These are phyloP conservation scores for Pao palembangensis DNA, from an alignment of 2,113 vertebrate species.

Conservation along the genomic window DNA sequence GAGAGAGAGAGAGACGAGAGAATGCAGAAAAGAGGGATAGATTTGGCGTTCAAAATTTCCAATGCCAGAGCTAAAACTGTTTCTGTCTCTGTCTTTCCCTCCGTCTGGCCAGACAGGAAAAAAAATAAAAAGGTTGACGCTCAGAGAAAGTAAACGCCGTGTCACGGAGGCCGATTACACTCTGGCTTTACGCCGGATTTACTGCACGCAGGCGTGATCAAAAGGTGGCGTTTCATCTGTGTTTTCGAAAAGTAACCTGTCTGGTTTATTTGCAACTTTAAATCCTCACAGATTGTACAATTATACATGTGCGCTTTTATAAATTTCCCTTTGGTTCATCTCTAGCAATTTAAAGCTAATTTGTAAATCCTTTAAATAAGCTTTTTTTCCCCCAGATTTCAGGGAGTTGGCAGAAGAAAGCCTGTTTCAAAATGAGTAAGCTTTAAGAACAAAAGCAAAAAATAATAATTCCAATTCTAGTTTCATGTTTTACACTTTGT, in stretches of 20 bases:
- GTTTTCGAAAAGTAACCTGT: slow-evolving; percentile 20
- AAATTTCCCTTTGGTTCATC: too few species aligned
- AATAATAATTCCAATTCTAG: too few species aligned
- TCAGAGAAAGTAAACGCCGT: slow-evolving; percentile 50
- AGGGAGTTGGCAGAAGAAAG: too few species aligned
- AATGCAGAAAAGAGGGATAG: slow-evolving; percentile 69
- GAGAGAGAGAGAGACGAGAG: slow-evolving; percentile 48
- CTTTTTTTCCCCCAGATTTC: too few species aligned
- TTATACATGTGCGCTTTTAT: too few species aligned
- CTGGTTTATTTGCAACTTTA: not conserved
- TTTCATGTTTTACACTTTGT: not conserved
- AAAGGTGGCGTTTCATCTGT: slow-evolving; percentile 23
- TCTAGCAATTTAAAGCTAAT: too few species aligned
- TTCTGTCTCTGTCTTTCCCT: slow-evolving; percentile 50
- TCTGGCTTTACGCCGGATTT: slow-evolving; percentile 32
- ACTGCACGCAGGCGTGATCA: slow-evolving; percentile 36
- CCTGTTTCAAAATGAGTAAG: too few species aligned
- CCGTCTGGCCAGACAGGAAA: slow-evolving; percentile 58
- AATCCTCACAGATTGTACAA: too few species aligned
- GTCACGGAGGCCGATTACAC: slow-evolving; percentile 24
- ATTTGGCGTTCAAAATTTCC: slow-evolving; percentile 68
- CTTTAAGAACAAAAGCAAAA: too few species aligned
- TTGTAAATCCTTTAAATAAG: too few species aligned
- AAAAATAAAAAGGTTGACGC: slow-evolving; percentile 38
- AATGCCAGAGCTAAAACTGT: slow-evolving; percentile 57